Base-by-base conservation (phyloP, 2,888 invertebrate genomes). In the Melipona bicolor region DNA sequence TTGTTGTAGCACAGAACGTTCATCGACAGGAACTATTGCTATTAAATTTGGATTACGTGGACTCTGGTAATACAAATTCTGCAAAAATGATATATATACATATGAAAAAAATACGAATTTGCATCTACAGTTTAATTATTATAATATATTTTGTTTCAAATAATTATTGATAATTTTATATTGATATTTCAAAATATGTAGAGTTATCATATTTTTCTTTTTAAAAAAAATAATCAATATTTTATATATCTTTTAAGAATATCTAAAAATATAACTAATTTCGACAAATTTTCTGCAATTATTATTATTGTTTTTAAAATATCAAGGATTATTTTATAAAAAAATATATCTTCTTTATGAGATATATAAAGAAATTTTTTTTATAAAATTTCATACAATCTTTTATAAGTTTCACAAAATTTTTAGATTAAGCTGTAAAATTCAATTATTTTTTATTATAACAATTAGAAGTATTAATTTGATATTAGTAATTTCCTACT, bases 1-100 rank as follows among this genome's bases (percentile, higher is more conserved):
- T 79, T 90, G 83, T 56, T 83, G 84, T 52, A 89, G 84, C 19
- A 91, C 88, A 61, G 88, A 69, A 79, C 93, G 92, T 59, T 93
- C 92, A 43, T 94, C 93, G 61, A 95, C 92, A 62, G 95, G 95
- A 70, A 95, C 94, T 65, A 95, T 95, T 54, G 95, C 94, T 84
- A 96, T 95, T 49, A 95, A 91, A 90, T 95, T 96, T 49, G 95
- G 94, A 88, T 95, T 95, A 69, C 91, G 89, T 76, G 89, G 91
- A 69, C 91, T 92, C 52, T 92, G 92, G 83, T 92, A 91, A 88
- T 91, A 92, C 43, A 92, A 76, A 83, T 92, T 92, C 92, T 92
- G 88, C 32, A 90, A 90, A 62, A 0, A 73, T 5, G 27, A 36
- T 49, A 49, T 19, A 6, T 36, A 3, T 43, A 9, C 9, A 11